Evolutionary conservation across 2,113 vertebrate genomes (phyloP), one percentile per base, ranked within the genome.

Genomic region (Elanus axillaris): DNA sequence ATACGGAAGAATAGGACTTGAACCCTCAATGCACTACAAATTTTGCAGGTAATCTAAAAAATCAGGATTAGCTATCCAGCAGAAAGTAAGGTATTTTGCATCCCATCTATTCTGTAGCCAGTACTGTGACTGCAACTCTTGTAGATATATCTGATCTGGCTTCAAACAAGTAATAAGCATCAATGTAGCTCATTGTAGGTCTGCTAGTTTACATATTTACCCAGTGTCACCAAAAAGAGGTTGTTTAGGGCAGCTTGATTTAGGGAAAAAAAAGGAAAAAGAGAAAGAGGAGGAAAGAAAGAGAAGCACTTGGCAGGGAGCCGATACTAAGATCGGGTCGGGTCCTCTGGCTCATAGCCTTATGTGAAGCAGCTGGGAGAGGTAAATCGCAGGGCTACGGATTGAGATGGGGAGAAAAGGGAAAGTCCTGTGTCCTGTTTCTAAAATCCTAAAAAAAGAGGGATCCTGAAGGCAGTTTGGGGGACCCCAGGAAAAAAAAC

Each of bases 321-420:
- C 45, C 75, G 81, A 47, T 47, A 53, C 0, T 43, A 56, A 20
- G n/a, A 47, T 53, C 0, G 0, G 20, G 59, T 34, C 6, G 0
- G 23, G 67, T 81, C 59, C 52, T 42, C 59, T 87, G 76, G 89
- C 55, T 95, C 68, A 69, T 2, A 67, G 52, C 47, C 59, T 40
- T 0, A 0, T 32, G 59, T 15, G 52, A 88, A 91, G 73, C 32
- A 55, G 59, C 43, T 8, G 6, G 18, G 27, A 88, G 50, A 87
- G 38, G 76, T 63, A 84, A 91, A 77, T 36, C 0, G 0, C 32
- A 52, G 38, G n/a, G 47, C 58, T 62, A 3, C 22, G 29, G 32
- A 20, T 31, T 63, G n/a, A 84, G 56, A 80, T 23, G 47, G 45
- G n/a, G 47, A 89, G 31, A 87, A 84, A 59, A 84, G 3, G 16